phyloP scores from a whole-genome alignment of 2,113 vertebrate species.

The Gallinago undulata region DNA sequence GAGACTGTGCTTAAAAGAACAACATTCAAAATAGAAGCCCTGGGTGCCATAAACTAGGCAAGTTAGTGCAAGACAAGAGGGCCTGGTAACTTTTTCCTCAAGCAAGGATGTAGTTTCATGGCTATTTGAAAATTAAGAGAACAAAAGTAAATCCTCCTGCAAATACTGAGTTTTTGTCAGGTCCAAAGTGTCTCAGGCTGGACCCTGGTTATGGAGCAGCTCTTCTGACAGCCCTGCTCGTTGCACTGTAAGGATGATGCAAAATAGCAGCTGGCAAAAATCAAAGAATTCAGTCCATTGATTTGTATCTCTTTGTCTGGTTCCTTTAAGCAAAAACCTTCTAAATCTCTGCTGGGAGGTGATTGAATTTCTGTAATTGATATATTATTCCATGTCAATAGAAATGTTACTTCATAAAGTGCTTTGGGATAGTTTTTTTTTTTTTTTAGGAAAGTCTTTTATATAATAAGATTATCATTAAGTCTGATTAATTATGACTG shows the following conservation, averaged over 20 bases:
- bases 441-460: neutral
- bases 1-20: neutral
- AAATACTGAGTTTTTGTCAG: neutral
- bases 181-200: neutral
- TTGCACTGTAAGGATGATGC: accelerated
- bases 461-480: neutral
- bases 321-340: neutral
- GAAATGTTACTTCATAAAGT: neutral
- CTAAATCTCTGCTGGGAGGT: neutral
- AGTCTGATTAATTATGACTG: neutral
- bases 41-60: neutral
- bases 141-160: neutral
- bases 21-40: neutral
- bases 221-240: accelerated
- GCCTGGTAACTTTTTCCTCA: neutral
- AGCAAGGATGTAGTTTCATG: neutral
- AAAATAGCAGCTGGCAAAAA: neutral
- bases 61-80: neutral
- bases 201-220: neutral
- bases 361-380: neutral
- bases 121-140: neutral
- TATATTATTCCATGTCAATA: neutral
- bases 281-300: neutral
- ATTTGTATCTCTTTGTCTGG: neutral
- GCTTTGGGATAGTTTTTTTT: neutral